A percentile compares a stretch with the other conserved stretches of the same genome.
Evolutionary conservation across 2,113 vertebrate species (phyloP).

Genomic region (Climacteris rufus): DNA sequence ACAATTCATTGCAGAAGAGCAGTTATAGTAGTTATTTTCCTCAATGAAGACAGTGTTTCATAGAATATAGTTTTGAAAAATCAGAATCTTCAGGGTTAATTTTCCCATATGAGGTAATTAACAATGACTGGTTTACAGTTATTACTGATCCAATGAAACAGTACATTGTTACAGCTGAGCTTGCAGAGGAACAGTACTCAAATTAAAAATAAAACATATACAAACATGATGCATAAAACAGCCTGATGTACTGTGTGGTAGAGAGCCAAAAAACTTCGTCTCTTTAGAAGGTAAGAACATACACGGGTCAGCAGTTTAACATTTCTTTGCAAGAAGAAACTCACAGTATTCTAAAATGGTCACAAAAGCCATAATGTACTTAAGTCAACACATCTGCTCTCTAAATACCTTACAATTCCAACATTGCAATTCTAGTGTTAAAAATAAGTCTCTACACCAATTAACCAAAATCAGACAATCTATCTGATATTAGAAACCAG

Average conservation of each 20-base stretch:
- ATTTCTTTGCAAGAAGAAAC: neutral
- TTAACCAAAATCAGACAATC: neutral
- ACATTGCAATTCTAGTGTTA: neutral
- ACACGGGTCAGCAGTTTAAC: neutral
- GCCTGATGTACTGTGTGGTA: neutral
- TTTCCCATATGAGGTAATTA: neutral
- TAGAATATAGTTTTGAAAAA: neutral
- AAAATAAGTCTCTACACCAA: neutral
- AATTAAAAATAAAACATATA: neutral
- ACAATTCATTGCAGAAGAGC: neutral
- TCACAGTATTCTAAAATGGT: neutral
- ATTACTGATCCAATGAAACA: neutral
- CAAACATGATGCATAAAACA: neutral
- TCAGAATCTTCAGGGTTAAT: neutral
- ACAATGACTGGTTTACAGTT: neutral
- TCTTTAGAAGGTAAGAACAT: neutral
- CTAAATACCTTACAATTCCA: neutral
- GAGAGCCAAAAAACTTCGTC: neutral
- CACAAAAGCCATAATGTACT: fast-evolving
- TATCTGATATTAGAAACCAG: neutral
- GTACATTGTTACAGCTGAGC: neutral
- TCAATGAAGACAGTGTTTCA: neutral
- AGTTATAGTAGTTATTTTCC: neutral
- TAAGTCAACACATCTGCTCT: neutral
- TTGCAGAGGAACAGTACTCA: neutral